These are phyloP conservation scores for Picus viridis DNA, from an alignment of 2,797 vertebrate genomes.

Conservation along the genomic window DNA sequence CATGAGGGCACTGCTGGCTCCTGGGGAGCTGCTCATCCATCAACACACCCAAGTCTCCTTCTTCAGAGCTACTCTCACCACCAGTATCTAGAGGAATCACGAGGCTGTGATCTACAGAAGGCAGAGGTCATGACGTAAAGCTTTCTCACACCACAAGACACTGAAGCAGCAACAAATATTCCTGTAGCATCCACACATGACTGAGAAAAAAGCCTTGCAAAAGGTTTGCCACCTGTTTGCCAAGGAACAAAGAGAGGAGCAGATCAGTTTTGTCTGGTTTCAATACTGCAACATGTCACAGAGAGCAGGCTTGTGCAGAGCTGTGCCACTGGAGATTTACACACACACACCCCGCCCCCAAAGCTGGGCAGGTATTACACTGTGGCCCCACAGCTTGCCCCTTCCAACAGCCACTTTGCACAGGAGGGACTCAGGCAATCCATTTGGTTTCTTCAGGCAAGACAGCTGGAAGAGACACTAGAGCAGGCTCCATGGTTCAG, in stretches of 20 bases:
- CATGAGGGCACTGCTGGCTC: no score
- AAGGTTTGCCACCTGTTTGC: neutral
- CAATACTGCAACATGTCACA: neutral
- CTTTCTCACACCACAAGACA: neutral
- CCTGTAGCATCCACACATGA: neutral
- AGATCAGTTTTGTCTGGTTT: neutral
- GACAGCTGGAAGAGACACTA: slow-evolving; percentile 4
- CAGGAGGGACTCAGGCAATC: neutral
- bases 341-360: neutral
- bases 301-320: neutral
- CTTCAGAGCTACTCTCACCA: no score
- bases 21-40: no score
- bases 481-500: slow-evolving; percentile 13
- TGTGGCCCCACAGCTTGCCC: neutral
- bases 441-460: neutral
- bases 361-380: neutral
- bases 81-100: neutral
- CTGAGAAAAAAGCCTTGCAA: neutral
- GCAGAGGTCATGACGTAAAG: neutral
- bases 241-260: neutral
- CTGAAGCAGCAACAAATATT: neutral
- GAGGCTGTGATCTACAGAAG: neutral
- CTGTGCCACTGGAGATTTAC: neutral
- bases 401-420: neutral
- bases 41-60: no score